Evolutionary conservation across 1,140 invertebrate genomes (phyloP).

Genomic region (Brachionus koreanus): DNA sequence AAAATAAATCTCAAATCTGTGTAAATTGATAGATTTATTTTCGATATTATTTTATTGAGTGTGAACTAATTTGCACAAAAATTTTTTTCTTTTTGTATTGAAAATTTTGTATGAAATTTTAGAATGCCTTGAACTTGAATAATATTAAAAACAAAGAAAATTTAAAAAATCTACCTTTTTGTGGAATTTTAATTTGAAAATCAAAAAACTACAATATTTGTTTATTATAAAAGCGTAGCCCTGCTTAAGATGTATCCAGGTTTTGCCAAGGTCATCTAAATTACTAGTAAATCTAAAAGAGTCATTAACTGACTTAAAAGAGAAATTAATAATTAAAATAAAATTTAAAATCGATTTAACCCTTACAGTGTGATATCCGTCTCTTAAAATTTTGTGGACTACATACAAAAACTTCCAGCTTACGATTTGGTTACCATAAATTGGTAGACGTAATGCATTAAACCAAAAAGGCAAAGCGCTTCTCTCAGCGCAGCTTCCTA

Average conservation of each 20-base stretch:
- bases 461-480: slow-evolving; percentile 84
- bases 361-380: slow-evolving; percentile 81
- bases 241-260: slow-evolving; percentile 29
- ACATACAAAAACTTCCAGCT: slow-evolving; percentile 99
- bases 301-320: slow-evolving; percentile 13
- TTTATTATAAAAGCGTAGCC: slow-evolving; percentile 27
- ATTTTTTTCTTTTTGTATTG: no score
- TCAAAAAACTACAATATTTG: slow-evolving; percentile 19
- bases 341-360: neutral
- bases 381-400: slow-evolving; percentile 86
- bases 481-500: slow-evolving; percentile 89
- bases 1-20: no score
- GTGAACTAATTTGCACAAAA: no score
- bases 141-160: neutral
- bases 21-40: no score
- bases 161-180: slow-evolving; percentile 2
- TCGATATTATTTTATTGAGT: no score
- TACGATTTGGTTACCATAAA: slow-evolving; percentile 85
- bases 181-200: slow-evolving; percentile 42
- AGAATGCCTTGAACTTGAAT: no score
- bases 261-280: slow-evolving; percentile 14
- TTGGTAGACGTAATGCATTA: slow-evolving; percentile 68
- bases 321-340: neutral
- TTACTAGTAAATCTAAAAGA: neutral
- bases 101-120: neutral